A percentile compares a stretch with the other conserved stretches of the same genome.
These are phyloP conservation scores for Athalia rosae DNA, from an alignment of 2,888 invertebrate species.

Conservation along the genomic window DNA sequence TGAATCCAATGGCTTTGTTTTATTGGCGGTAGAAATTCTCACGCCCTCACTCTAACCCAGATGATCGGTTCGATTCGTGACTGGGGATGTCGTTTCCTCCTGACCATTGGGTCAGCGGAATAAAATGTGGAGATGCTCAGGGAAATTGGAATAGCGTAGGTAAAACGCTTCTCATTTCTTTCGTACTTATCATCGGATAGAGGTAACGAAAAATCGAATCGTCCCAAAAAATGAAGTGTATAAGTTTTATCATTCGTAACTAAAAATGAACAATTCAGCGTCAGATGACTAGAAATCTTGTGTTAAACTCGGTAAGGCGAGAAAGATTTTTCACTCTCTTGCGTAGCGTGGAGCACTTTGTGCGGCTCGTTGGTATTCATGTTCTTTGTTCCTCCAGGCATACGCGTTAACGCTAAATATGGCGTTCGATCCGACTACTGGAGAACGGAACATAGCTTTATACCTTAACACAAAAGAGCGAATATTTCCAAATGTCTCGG, in stretches of 20 bases:
- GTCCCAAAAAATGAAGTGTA: no score
- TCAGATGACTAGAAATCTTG: not conserved
- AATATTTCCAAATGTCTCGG: no score
- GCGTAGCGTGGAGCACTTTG: not conserved
- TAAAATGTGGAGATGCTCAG: no score
- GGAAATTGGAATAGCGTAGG: no score
- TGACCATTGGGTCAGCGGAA: no score
- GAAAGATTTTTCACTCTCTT: conserved; percentile 36
- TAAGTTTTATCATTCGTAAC: no score
- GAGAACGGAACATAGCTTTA: not conserved
- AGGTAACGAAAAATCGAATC: no score
- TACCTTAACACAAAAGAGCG: no score
- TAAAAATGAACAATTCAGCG: not conserved
- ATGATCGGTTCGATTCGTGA: no score
- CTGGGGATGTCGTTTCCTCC: no score
- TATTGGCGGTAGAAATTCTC: not conserved
- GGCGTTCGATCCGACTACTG: not conserved
- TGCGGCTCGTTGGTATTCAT: conserved; percentile 29
- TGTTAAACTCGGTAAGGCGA: not conserved
- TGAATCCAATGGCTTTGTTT: not conserved
- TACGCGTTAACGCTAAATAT: conserved; percentile 35
- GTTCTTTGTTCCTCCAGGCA: conserved; percentile 34
- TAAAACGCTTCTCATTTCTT: no score
- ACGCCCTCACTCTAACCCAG: not conserved
- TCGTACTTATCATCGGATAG: no score